Evolutionary conservation across 2,113 vertebrate genomes (phyloP).

Genomic region (Dipodomys spectabilis): DNA sequence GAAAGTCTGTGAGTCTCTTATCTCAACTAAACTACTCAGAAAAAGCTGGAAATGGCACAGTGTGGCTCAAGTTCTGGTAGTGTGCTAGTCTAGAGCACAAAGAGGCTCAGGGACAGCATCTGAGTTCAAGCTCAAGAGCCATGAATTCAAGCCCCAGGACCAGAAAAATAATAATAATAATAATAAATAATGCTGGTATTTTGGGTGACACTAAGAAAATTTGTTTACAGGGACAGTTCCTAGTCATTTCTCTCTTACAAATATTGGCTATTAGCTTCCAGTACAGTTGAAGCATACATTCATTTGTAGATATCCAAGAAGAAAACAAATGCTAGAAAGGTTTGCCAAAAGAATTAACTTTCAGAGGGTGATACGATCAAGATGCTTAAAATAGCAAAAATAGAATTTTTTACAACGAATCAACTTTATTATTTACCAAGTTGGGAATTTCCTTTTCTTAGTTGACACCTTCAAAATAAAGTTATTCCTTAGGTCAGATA

Average conservation of each 20-base stretch:
- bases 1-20: no score
- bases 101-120: no score
- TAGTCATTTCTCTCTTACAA: constrained; percentile 52
- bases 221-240: neutral
- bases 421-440: neutral
- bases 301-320: constrained; percentile 41
- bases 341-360: constrained; percentile 56
- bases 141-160: no score
- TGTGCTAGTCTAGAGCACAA: no score
- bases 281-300: neutral
- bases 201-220: constrained; percentile 16
- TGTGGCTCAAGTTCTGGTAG: no score
- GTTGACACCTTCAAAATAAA: constrained; percentile 47
- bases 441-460: constrained; percentile 60
- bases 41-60: no score
- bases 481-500: constrained; percentile 22
- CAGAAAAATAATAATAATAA: no score
- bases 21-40: no score
- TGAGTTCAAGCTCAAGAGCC: no score
- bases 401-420: no score
- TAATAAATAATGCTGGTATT: neutral
- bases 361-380: neutral
- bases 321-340: constrained; percentile 56
- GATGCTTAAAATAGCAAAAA: no score
- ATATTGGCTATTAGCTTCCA: neutral